These are phyloP conservation scores for Brienomyrus brachyistius DNA, from an alignment of 2,113 vertebrate genomes.

Conservation along the genomic window DNA sequence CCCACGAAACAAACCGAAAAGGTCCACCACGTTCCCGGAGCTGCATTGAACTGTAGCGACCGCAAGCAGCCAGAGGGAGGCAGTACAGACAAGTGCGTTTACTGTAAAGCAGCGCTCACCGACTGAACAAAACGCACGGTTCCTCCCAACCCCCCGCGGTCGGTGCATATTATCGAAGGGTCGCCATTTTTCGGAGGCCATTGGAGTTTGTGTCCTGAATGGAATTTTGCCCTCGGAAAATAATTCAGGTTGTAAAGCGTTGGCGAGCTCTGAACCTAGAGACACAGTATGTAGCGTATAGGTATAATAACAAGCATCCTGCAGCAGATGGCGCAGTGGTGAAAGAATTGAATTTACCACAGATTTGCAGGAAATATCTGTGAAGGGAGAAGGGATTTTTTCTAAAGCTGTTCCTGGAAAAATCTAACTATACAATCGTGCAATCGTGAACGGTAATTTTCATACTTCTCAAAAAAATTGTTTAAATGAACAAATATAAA, in stretches of 20 bases:
- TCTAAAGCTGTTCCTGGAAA: neutral
- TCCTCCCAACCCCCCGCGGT: too few species aligned
- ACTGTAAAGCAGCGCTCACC: neutral
- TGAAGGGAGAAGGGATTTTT: neutral
- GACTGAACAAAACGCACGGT: neutral
- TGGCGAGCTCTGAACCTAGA: neutral
- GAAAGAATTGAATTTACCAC: neutral
- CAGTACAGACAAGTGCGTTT: neutral
- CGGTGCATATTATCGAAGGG: neutral
- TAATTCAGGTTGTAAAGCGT: neutral
- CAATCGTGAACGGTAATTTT: neutral
- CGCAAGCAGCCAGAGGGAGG: neutral
- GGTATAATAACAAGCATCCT: neutral
- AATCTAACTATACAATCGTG: neutral
- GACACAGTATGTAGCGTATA: neutral
- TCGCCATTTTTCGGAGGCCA: neutral
- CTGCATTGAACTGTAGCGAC: neutral
- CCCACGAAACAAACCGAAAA: neutral
- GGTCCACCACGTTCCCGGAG: neutral
- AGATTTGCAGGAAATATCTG: neutral
- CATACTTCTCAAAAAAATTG: neutral
- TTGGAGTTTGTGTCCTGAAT: neutral
- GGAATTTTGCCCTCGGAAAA: neutral
- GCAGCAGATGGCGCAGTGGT: neutral
- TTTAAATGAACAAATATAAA: neutral